These are phyloP conservation scores for Polia nebulosa DNA, from an alignment of 2,888 invertebrate genomes.

Conservation along the genomic window DNA sequence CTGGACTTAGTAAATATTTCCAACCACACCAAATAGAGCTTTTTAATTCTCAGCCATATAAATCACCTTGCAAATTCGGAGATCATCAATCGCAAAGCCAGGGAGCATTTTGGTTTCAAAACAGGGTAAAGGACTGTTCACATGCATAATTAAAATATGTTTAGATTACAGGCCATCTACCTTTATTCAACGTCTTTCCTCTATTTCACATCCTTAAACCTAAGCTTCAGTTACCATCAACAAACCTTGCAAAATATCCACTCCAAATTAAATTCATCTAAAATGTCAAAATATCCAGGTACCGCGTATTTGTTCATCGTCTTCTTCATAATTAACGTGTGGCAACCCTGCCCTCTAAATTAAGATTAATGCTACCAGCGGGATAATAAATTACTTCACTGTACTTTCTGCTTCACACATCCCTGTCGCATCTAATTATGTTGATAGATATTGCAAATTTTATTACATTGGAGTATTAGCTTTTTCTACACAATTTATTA, in stretches of 20 bases:
- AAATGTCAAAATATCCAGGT: constrained; percentile 19
- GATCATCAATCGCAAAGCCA: too few species aligned
- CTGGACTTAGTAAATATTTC: too few species aligned
- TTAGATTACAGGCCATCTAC: too few species aligned
- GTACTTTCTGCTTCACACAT: constrained; percentile 59
- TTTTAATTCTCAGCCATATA: too few species aligned
- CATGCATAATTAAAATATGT: too few species aligned
- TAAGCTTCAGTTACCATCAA: background rate
- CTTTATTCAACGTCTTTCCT: too few species aligned
- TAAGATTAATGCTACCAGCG: constrained; percentile 63
- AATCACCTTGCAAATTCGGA: too few species aligned
- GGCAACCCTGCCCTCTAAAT: constrained; percentile 52
- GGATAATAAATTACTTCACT: constrained; percentile 59
- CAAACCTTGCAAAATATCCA: constrained; percentile 8
- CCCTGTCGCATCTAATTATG: constrained; percentile 57
- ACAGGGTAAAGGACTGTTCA: too few species aligned
- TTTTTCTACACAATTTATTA: background rate
- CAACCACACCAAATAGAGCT: too few species aligned
- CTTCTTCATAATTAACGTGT: constrained; percentile 26
- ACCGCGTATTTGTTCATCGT: constrained; percentile 12
- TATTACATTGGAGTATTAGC: constrained; percentile 25
- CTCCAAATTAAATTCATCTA: constrained; percentile 11
- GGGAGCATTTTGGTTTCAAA: too few species aligned
- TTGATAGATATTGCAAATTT: constrained; percentile 59
- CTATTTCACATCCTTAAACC: background rate